phyloP scores from a whole-genome alignment of 23 tunicate species.

The Diplosoma virens region DNA sequence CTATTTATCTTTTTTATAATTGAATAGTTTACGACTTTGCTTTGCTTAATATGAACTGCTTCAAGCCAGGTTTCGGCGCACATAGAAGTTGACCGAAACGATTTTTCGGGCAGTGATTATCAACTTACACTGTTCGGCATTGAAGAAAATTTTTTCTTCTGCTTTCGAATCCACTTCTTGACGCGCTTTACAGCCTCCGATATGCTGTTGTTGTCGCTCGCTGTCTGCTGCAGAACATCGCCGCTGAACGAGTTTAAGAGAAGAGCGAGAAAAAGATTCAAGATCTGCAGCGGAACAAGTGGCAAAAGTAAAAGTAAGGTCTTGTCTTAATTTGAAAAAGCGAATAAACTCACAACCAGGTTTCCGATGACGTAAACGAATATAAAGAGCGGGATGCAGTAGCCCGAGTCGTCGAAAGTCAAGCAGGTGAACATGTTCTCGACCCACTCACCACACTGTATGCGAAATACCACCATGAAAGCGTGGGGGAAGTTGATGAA shows the following conservation, averaged over 20 bases:
- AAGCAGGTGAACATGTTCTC: constrained; percentile 94
- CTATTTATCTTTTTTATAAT: no score
- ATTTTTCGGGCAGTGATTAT: no score
- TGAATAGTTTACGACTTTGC: no score
- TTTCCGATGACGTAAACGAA: constrained; percentile 88
- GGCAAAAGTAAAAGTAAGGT: no score
- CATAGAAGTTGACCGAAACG: no score
- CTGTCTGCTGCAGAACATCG: constrained; percentile 72
- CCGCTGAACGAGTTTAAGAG: constrained; percentile 94
- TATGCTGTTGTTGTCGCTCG: constrained; percentile 54
- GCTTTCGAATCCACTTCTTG: constrained; percentile 38
- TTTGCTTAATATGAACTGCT: no score
- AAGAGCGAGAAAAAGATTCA: constrained; percentile 91
- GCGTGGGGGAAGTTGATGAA: constrained; percentile 92
- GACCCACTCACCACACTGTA: constrained; percentile 99
- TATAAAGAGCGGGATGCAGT: constrained; percentile 93
- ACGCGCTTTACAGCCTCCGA: constrained; percentile 63
- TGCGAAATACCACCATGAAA: constrained; percentile 96
- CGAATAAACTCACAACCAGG: constrained; percentile 67
- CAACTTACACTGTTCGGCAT: constrained; percentile 34
- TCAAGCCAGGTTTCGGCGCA: no score
- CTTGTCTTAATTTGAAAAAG: not conserved
- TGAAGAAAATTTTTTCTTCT: not conserved
- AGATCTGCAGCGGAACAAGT: constrained; percentile 85
- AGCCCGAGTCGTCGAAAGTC: constrained; percentile 57